Base-by-base conservation (phyloP, 2,113 vertebrate species). In the Eolophus roseicapilla region DNA sequence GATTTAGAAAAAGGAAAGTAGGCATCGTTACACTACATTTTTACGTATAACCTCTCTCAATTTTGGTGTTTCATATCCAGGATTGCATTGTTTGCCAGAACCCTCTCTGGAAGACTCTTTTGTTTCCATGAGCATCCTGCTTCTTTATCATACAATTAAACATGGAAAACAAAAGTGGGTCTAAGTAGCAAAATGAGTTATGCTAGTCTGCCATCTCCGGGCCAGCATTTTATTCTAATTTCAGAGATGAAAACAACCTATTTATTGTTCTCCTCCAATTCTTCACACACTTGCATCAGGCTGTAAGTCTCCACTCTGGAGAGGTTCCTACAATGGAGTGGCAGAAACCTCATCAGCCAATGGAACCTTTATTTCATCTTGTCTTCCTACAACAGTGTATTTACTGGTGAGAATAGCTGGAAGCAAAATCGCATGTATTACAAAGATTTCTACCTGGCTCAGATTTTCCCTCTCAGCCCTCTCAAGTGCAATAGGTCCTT, bases 331-430 rank as follows among this genome's bases (percentile, higher is more conserved):
- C 37, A n/a, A 47, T 21, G 49, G n/a, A 33, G 6, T 47, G 49
- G 8, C 37, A 43, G 19, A 13, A 64, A 17, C 57, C 50, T 43
- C 52, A 10, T 3, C 53, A 86, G 27, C 39, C 1, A 2, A 2
- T 3, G 8, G 21, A 71, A 25, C 14, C 11, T 82, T 93, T 41
- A 31, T 64, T 90, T 57, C 17, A 49, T 25, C 20, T 47, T 44
- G 8, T 49, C 47, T 64, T 39, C 79, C 31, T 29, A 1, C 15
- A 28, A 5, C 29, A 0, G 0, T 24, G 49, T 50, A 18, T 50
- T 46, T 50, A 60, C 41, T 23, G n/a, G 9, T 47, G 37, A 57
- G 29, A 81, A 13, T 29, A 70, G 46, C 33, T 29, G 28, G 55
- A 74, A 84, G 41, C 25, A 62, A 77, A 80, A 28, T 9, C 53